Percentiles rank a stretch among this genome's conserved stretches.
These are phyloP conservation scores for Carassius gibelio DNA, from an alignment of 2,113 vertebrate genomes.

Conservation along the genomic window DNA sequence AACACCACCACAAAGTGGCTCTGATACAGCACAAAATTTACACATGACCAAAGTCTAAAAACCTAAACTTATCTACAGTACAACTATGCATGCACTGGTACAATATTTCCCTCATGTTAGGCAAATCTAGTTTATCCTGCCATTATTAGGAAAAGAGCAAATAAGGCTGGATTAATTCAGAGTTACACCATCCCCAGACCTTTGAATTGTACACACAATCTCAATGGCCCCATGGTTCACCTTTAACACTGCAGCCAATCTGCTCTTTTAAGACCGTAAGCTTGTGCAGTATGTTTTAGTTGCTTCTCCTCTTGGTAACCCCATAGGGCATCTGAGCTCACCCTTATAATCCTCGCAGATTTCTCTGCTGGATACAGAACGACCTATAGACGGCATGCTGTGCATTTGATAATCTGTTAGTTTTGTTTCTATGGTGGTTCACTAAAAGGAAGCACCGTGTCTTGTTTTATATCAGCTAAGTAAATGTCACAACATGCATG, in stretches of 20 bases:
- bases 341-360: background rate
- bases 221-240: background rate
- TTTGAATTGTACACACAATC: background rate
- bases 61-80: background rate
- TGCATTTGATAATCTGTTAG: slow-evolving; percentile 8
- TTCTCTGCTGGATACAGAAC: background rate
- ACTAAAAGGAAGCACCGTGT: background rate
- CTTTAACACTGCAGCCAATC: slow-evolving; percentile 1
- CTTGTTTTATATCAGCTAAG: background rate
- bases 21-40: background rate
- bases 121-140: background rate
- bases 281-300: background rate
- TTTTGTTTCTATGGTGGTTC: background rate
- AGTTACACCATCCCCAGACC: background rate
- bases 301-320: background rate
- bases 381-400: background rate
- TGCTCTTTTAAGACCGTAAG: background rate
- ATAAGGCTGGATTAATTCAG: background rate
- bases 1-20: too few relatives aligned
- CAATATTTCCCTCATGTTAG: background rate
- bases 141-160: background rate
- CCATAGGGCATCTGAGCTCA: background rate
- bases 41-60: background rate
- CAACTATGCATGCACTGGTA: background rate
- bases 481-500: background rate